Conservation (phyloP, 2,888 invertebrate genomes). For the Nowickia ferox region DNA sequence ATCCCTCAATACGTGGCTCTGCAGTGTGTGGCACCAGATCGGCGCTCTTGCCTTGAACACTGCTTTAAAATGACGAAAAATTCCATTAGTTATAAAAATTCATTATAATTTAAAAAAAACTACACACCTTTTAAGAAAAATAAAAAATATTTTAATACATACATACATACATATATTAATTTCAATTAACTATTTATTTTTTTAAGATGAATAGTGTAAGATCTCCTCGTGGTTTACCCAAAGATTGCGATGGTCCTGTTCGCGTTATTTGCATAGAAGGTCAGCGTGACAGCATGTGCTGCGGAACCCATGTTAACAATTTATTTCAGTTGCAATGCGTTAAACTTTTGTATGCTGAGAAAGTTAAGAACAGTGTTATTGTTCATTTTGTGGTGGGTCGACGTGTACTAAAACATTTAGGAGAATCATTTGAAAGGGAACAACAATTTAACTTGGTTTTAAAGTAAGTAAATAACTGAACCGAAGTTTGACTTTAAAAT, state of each 20-base stretch:
- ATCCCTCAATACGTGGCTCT: too few relatives aligned
- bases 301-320: slow-evolving; percentile 93
- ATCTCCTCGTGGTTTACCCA: slow-evolving; percentile 88
- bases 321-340: slow-evolving; percentile 88
- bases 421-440: slow-evolving; percentile 87
- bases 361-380: slow-evolving; percentile 88
- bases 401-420: slow-evolving; percentile 86
- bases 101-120: too few relatives aligned
- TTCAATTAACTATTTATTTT: not conserved
- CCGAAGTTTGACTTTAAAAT: too few relatives aligned
- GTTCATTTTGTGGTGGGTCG: slow-evolving; percentile 90
- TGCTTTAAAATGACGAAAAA: too few relatives aligned
- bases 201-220: slow-evolving; percentile 78
- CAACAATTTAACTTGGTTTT: slow-evolving; percentile 87
- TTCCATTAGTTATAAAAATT: too few relatives aligned
- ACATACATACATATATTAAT: too few relatives aligned
- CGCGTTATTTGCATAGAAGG: slow-evolving; percentile 90
- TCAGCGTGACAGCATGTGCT: slow-evolving; percentile 92
- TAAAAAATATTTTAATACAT: too few relatives aligned
- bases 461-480: slow-evolving; percentile 85
- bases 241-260: slow-evolving; percentile 90
- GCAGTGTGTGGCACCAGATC: too few relatives aligned
- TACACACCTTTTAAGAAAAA: too few relatives aligned
- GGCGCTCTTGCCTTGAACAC: too few relatives aligned
- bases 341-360: slow-evolving; percentile 88